These are phyloP conservation scores for Eucera pruinosa DNA, from an alignment of 2,888 invertebrate genomes.

Conservation along the genomic window DNA sequence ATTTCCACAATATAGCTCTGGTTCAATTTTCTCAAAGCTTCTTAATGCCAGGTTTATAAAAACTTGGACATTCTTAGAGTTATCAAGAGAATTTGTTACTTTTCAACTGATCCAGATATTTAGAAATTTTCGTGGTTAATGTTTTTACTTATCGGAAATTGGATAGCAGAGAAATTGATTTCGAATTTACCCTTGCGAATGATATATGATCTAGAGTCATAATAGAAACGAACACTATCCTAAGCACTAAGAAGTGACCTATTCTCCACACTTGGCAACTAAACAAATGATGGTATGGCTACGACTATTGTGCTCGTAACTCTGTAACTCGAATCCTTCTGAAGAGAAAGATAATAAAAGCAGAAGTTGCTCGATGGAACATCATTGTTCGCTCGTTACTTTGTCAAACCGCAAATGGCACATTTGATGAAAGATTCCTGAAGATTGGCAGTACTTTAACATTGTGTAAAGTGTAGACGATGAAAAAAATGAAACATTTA, in stretches of 20 bases:
- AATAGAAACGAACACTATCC: conserved; percentile 41
- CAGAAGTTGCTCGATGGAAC: conserved; percentile 35
- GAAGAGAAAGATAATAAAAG: conserved; percentile 64
- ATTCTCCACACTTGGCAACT: conserved; percentile 63
- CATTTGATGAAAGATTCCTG: background rate
- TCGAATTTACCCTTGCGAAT: conserved; percentile 39
- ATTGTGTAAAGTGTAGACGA: background rate
- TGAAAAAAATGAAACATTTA: background rate
- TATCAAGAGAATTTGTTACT: too few species aligned
- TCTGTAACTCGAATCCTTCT: conserved; percentile 62
- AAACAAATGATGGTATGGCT: conserved; percentile 64
- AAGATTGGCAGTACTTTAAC: background rate
- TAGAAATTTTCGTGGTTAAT: too few species aligned
- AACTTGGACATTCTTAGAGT: too few species aligned
- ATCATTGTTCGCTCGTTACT: conserved; percentile 35
- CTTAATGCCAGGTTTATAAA: too few species aligned
- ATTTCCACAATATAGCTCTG: too few species aligned
- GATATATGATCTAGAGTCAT: conserved; percentile 47
- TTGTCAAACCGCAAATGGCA: conserved; percentile 24
- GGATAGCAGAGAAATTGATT: conserved; percentile 46
- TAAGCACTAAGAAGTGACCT: conserved; percentile 52
- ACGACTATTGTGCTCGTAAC: conserved; percentile 63
- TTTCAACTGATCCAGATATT: too few species aligned
- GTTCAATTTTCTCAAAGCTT: too few species aligned
- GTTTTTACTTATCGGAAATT: background rate